Conservation (phyloP, 2,797 vertebrate genomes). For the Platyrinchus mystaceus region DNA sequence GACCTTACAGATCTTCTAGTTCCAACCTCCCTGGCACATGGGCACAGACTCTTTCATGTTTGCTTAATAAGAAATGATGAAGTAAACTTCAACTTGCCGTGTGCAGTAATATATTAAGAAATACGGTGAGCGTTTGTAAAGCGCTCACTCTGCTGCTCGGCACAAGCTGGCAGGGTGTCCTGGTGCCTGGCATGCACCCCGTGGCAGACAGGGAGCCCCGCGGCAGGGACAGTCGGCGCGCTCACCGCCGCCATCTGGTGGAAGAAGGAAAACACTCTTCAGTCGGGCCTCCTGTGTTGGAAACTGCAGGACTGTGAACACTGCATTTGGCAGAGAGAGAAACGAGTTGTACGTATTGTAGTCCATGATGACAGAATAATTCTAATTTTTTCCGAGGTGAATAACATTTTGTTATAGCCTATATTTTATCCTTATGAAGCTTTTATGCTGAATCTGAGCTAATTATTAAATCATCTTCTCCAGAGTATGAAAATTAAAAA, state of each 20-base stretch:
- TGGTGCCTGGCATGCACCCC: accelerated
- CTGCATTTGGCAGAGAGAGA: neutral
- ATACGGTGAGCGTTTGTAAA: accelerated
- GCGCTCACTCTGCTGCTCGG: neutral
- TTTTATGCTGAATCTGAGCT: neutral
- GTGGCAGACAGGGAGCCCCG: too few relatives aligned
- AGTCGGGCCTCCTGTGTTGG: accelerated
- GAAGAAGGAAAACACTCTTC: neutral
- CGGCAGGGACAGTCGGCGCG: too few relatives aligned
- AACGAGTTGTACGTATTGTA: accelerated
- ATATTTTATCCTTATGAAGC: neutral
- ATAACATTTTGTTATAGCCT: neutral
- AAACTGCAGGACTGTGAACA: neutral
- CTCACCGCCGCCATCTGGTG: neutral
- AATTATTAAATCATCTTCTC: neutral
- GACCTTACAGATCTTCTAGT: neutral
- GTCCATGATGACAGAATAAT: neutral
- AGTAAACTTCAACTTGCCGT: neutral
- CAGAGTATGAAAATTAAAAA: neutral
- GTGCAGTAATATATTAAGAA: neutral
- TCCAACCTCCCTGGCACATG: accelerated
- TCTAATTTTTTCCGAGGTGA: neutral
- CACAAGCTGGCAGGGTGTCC: neutral
- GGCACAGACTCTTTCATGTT: neutral
- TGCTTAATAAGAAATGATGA: neutral